These are phyloP conservation scores for Drosophila ezoana DNA, from an alignment of 2,888 invertebrate genomes.

Conservation along the genomic window DNA sequence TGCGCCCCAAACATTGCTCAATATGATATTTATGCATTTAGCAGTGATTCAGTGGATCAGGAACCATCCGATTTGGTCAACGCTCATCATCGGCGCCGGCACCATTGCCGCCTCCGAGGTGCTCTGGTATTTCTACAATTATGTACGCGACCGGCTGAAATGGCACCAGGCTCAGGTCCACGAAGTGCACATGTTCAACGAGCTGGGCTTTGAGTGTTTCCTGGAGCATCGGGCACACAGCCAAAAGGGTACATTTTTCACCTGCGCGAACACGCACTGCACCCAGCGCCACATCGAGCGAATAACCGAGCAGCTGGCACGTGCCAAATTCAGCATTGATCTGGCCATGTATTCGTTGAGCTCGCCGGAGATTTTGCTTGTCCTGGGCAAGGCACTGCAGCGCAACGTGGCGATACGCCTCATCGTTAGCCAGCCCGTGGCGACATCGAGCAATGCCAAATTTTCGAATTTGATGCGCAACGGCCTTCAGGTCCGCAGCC, in stretches of 20 bases:
- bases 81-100: conserved; percentile 36
- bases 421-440: conserved; percentile 45
- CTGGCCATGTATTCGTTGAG: conserved; percentile 77
- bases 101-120: conserved; percentile 46
- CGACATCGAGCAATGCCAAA: fast-evolving
- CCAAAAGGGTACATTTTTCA: fast-evolving
- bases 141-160: neutral
- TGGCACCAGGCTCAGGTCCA: neutral
- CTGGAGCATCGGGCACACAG: conserved; percentile 1
- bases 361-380: conserved; percentile 58
- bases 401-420: conserved; percentile 73
- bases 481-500: neutral
- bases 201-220: conserved; percentile 18
- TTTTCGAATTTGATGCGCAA: neutral
- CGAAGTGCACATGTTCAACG: conserved; percentile 38
- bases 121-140: neutral
- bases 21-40: neutral
- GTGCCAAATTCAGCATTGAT: conserved; percentile 72
- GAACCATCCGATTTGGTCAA: conserved; percentile 33
- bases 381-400: conserved; percentile 57
- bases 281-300: conserved; percentile 56
- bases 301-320: conserved; percentile 56
- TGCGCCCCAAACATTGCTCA: neutral
- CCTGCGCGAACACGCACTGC: conserved; percentile 53
- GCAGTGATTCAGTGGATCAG: conserved; percentile 27